phyloP scores from a whole-genome alignment of 2,113 vertebrate genomes.

The Athene noctua region DNA sequence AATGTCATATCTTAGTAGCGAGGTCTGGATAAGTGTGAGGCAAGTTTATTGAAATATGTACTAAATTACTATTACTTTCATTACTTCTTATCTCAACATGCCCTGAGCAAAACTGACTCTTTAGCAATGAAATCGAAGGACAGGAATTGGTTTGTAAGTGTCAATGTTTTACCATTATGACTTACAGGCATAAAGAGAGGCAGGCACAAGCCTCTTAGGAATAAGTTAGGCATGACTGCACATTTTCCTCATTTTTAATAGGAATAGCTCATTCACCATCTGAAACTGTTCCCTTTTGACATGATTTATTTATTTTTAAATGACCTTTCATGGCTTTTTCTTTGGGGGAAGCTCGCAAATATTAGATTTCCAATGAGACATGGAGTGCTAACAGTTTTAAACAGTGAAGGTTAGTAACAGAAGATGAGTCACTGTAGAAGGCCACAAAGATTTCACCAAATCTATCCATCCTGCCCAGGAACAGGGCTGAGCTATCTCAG shows the following conservation, averaged over 20 bases:
- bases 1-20: background rate
- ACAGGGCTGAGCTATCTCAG: background rate
- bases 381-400: background rate
- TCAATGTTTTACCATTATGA: constrained; percentile 10
- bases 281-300: background rate
- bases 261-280: background rate
- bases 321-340: background rate
- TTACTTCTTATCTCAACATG: constrained; percentile 9
- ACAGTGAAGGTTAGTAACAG: background rate
- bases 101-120: constrained; percentile 2
- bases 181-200: background rate
- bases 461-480: background rate
- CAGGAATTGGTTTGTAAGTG: constrained; percentile 7
- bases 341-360: background rate
- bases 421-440: background rate
- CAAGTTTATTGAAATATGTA: constrained; percentile 33
- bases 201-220: background rate
- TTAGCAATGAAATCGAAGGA: constrained; percentile 11
- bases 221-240: background rate
- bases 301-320: background rate
- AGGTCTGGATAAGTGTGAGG: background rate
- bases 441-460: background rate
- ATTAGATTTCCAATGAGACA: background rate
- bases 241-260: background rate
- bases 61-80: constrained; percentile 18